Percentiles rank a stretch among this genome's conserved stretches.
These are phyloP conservation scores for Dendrocincla fuliginosa DNA, from an alignment of 2,797 vertebrate genomes.

Conservation along the genomic window DNA sequence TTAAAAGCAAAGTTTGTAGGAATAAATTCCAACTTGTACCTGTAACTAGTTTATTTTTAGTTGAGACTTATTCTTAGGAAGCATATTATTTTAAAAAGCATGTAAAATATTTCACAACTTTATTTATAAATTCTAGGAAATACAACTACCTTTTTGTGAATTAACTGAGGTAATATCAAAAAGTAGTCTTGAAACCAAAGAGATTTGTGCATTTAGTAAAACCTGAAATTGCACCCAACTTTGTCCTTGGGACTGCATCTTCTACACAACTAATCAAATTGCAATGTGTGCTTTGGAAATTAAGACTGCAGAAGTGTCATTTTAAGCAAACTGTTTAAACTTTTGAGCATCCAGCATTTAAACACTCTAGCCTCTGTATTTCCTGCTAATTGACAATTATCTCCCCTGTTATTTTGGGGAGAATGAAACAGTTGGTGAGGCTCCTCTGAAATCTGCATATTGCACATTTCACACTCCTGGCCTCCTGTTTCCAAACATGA, in stretches of 20 bases:
- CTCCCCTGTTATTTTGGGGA: too few relatives aligned
- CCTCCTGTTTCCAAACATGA: too few relatives aligned
- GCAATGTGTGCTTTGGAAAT: background rate
- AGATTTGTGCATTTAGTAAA: background rate
- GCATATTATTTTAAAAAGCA: background rate
- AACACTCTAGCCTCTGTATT: too few relatives aligned
- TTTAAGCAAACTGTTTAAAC: background rate
- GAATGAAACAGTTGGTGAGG: too few relatives aligned
- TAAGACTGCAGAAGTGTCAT: too few relatives aligned
- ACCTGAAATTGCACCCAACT: background rate
- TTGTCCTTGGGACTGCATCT: background rate
- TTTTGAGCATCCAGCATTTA: too few relatives aligned
- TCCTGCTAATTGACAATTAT: too few relatives aligned
- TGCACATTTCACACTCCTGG: too few relatives aligned
- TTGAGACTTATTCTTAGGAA: background rate
- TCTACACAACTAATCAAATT: background rate
- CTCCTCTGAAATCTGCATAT: too few relatives aligned
- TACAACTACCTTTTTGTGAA: background rate
- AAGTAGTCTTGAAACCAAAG: background rate
- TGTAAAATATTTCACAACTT: background rate
- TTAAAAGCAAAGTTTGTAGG: background rate
- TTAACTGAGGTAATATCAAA: background rate
- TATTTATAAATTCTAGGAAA: background rate
- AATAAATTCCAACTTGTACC: background rate
- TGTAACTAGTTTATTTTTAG: background rate